A percentile compares a stretch with the other conserved stretches of the same genome.
phyloP scores from a whole-genome alignment of 2,113 vertebrate genomes.

The Beaufortia kweichowensis region DNA sequence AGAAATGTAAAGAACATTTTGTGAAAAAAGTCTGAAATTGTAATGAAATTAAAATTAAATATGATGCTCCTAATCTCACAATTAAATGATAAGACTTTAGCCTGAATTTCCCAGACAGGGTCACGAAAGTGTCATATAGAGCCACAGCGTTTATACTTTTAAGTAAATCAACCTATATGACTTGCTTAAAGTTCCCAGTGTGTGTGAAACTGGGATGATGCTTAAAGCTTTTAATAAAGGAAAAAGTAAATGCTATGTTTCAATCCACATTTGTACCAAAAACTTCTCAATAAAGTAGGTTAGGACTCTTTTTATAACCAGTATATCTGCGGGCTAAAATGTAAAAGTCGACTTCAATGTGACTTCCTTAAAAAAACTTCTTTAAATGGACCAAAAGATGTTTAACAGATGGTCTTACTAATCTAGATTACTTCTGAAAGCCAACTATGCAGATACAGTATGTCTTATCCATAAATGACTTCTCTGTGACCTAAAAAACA shows the following conservation, averaged over 20 bases:
- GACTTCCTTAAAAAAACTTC: conserved; percentile 55
- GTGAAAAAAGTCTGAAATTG: no score
- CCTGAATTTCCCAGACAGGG: no score
- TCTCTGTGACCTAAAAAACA: conserved; percentile 64
- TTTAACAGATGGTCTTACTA: conserved; percentile 69
- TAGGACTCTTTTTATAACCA: conserved; percentile 30
- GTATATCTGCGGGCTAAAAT: conserved; percentile 29
- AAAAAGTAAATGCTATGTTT: no score
- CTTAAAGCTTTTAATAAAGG: not conserved
- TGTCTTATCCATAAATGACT: conserved; percentile 57
- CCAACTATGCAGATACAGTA: conserved; percentile 32
- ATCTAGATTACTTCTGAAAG: conserved; percentile 70
- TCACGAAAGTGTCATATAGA: no score
- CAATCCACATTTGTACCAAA: not conserved
- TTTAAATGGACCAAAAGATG: conserved; percentile 64
- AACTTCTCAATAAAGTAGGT: conserved; percentile 25
- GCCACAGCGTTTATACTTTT: no score
- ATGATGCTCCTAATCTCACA: no score
- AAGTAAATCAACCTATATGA: no score
- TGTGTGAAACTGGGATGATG: not conserved
- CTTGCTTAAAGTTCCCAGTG: no score
- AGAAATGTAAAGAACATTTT: no score
- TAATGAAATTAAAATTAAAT: no score
- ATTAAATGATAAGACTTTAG: no score
- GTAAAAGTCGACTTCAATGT: conserved; percentile 53